Percentiles rank a stretch among this genome's conserved stretches.
Conservation (phyloP, 2,113 vertebrate species). For the Mesitornis unicolor region DNA sequence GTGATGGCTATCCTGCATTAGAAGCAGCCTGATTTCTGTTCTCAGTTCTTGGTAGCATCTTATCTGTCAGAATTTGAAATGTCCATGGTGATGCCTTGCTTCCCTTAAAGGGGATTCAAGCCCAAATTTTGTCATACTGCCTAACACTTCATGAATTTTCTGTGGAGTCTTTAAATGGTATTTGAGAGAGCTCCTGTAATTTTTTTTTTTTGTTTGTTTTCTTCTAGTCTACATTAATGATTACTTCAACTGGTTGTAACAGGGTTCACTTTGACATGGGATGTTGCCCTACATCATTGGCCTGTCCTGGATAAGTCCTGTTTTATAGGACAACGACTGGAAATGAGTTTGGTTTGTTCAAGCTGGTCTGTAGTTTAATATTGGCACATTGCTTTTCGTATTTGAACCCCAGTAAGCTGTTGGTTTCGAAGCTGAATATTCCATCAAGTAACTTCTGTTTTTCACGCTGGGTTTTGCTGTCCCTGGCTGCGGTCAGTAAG, state of each 20-base stretch:
- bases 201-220: neutral
- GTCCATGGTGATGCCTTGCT: neutral
- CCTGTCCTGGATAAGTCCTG: neutral
- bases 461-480: neutral
- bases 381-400: neutral
- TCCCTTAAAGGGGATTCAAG: neutral
- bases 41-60: neutral
- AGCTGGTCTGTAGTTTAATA: neutral
- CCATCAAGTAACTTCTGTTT: neutral
- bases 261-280: neutral
- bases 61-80: neutral
- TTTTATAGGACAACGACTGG: neutral
- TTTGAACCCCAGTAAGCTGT: neutral
- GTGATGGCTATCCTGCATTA: neutral
- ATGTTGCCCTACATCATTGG: neutral
- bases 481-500: neutral
- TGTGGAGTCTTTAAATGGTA: neutral
- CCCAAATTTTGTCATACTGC: neutral
- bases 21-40: neutral
- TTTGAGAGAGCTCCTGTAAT: neutral
- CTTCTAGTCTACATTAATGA: neutral
- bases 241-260: neutral
- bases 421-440: neutral
- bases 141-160: neutral
- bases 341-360: neutral